phyloP scores from a whole-genome alignment of 2,113 vertebrate genomes.

The Mus musculus region DNA sequence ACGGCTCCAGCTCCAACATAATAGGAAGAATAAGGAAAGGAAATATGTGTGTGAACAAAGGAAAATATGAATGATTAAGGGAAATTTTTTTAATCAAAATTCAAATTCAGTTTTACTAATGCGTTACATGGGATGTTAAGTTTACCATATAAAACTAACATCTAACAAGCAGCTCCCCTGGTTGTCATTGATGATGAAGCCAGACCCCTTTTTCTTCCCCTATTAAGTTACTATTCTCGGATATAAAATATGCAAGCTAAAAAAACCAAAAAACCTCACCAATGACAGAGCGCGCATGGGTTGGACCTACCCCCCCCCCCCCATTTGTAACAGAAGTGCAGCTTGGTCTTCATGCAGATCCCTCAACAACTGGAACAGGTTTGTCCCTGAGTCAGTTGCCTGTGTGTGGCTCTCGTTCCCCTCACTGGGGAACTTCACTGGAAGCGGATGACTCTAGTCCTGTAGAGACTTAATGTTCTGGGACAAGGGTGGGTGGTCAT shows the following conservation, averaged over 20 bases:
- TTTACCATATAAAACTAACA: neutral
- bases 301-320: too few species aligned
- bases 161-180: neutral
- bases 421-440: too few species aligned
- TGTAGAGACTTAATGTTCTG: too few species aligned
- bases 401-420: too few species aligned
- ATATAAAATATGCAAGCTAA: neutral
- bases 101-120: neutral
- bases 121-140: neutral
- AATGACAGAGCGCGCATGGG: too few species aligned
- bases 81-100: neutral
- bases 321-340: too few species aligned
- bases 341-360: too few species aligned
- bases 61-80: neutral
- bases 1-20: neutral
- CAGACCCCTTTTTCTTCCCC: neutral
- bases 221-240: constrained; percentile 29
- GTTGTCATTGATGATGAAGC: constrained; percentile 46
- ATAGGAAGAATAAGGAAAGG: neutral
- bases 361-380: too few species aligned
- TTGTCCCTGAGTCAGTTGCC: too few species aligned
- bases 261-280: neutral
- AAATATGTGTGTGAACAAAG: neutral
- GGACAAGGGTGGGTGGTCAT: too few species aligned
- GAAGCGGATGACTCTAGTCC: too few species aligned